Conservation (phyloP, 2,113 vertebrate genomes). For the Pteruthius melanotis region DNA sequence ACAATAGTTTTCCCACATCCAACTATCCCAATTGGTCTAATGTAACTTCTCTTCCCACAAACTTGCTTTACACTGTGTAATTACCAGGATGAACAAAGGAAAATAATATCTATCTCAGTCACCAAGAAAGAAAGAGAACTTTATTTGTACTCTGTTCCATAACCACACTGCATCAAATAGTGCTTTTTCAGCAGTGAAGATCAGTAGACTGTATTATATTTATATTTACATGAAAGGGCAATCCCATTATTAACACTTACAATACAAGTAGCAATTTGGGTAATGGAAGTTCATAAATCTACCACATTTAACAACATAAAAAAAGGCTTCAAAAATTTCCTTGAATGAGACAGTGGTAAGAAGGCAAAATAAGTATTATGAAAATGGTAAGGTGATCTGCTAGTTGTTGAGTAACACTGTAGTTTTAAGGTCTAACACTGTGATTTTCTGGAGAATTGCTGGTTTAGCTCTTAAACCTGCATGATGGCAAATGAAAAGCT, state of each 20-base stretch:
- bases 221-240: constrained; percentile 11
- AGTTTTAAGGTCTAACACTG: not conserved
- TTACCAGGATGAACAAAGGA: not conserved
- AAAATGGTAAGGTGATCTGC: not conserved
- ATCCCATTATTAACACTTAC: constrained; percentile 27
- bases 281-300: not conserved
- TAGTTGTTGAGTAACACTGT: not conserved
- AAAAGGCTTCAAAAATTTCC: not conserved
- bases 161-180: constrained; percentile 23
- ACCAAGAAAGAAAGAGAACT: not conserved
- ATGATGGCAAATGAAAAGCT: not conserved
- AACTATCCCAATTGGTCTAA: not conserved
- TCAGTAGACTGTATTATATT: not conserved
- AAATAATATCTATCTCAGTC: not conserved
- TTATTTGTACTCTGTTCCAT: not conserved
- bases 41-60: not conserved
- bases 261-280: constrained; percentile 31
- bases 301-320: constrained; percentile 21
- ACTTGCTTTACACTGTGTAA: not conserved
- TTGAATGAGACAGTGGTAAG: not conserved
- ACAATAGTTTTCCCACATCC: not conserved
- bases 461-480: not conserved
- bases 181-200: constrained; percentile 33
- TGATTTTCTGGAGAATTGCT: not conserved
- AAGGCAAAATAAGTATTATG: not conserved